Conservation (phyloP, 2,888 invertebrate species). For the Apamea anceps region DNA sequence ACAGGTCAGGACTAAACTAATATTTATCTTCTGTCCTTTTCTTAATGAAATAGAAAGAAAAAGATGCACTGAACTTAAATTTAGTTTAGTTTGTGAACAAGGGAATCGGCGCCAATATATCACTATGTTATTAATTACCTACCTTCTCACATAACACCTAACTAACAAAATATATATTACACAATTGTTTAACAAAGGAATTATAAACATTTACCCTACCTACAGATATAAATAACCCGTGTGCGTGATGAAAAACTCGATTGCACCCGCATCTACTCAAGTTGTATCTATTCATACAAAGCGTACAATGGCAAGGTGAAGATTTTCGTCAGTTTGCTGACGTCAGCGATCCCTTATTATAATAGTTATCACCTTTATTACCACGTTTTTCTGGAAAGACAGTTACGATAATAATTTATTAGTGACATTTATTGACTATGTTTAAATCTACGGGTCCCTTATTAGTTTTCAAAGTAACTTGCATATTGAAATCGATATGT, state of each 20-base stretch:
- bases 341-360: constrained; percentile 60
- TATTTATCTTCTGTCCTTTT: too few species aligned
- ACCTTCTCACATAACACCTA: too few species aligned
- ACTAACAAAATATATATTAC: not conserved
- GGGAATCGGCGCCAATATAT: too few species aligned
- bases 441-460: constrained; percentile 25
- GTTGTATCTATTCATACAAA: constrained; percentile 54
- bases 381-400: constrained; percentile 26
- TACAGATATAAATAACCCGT: constrained; percentile 30
- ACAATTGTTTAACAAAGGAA: constrained; percentile 23
- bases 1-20: too few species aligned
- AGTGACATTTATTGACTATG: not conserved
- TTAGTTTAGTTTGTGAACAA: too few species aligned
- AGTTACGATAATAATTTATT: constrained; percentile 10
- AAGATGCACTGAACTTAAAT: too few species aligned
- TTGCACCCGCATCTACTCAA: constrained; percentile 61
- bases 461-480: not conserved
- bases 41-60: too few species aligned
- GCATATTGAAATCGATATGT: not conserved
- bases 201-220: constrained; percentile 9
- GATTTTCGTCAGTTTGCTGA: constrained; percentile 66
- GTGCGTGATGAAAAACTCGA: constrained; percentile 44
- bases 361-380: constrained; percentile 16
- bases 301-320: constrained; percentile 65
- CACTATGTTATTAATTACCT: not conserved